Conservation (phyloP, 2,888 invertebrate species). For the Liodrosophila aerea region DNA sequence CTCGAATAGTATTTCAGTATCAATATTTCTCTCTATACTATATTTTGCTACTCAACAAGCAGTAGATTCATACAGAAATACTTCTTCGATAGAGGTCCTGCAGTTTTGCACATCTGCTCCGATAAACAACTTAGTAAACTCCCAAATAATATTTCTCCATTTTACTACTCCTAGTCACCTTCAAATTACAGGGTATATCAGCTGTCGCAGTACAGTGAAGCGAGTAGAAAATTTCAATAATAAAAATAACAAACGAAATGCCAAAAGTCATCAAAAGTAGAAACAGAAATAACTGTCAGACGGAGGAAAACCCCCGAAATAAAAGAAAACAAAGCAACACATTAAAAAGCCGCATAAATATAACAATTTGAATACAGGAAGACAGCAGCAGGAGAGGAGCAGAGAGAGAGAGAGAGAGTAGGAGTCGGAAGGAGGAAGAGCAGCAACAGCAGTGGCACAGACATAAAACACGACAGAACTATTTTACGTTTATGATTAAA, state of each 20-base stretch:
- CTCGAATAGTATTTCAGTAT: too few species aligned
- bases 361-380: constrained; percentile 42
- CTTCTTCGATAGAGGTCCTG: too few species aligned
- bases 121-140: too few species aligned
- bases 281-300: constrained; percentile 23
- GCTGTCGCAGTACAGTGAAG: constrained; percentile 6
- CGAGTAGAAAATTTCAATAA: constrained; percentile 40
- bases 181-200: constrained; percentile 33
- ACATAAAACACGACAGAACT: constrained; percentile 68
- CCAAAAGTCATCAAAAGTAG: constrained; percentile 62
- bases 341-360: constrained; percentile 50
- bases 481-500: constrained; percentile 75
- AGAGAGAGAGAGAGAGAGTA: background rate
- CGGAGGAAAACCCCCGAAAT: constrained; percentile 12
- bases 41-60: too few species aligned
- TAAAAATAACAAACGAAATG: constrained; percentile 44
- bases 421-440: background rate
- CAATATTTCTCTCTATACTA: too few species aligned
- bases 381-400: background rate
- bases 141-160: too few species aligned
- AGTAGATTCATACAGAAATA: too few species aligned
- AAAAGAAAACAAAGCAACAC: constrained; percentile 14
- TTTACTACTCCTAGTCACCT: too few species aligned
- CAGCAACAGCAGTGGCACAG: background rate
- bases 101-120: too few species aligned